These are phyloP conservation scores for Serripes groenlandicus DNA, from an alignment of 2,888 invertebrate genomes.

Conservation along the genomic window DNA sequence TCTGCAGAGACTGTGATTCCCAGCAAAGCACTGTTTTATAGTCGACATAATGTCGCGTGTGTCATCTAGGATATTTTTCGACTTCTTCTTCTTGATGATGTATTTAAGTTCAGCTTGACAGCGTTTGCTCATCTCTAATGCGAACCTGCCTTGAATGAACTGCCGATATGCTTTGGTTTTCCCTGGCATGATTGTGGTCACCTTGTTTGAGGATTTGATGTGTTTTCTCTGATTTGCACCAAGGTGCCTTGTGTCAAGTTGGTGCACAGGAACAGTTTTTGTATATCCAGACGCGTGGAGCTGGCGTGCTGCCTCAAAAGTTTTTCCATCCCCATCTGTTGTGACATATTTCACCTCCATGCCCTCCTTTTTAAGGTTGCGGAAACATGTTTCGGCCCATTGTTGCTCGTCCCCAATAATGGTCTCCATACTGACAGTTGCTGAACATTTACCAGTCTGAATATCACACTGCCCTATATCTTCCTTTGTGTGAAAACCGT, in stretches of 20 bases:
- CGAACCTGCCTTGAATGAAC: conserved; percentile 1
- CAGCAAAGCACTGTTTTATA: conserved; percentile 4
- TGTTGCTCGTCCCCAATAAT: conserved; percentile 12
- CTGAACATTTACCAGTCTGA: not conserved
- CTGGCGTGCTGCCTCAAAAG: conserved; percentile 17
- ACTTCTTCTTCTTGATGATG: too few species aligned
- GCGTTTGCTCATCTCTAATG: conserved; percentile 1
- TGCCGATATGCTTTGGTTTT: conserved; percentile 11
- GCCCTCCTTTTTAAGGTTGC: not conserved
- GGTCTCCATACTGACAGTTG: conserved; percentile 26
- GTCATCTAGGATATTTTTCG: not conserved
- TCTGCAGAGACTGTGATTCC: conserved; percentile 13
- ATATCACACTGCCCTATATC: conserved; percentile 22
- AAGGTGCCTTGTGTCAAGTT: conserved; percentile 17
- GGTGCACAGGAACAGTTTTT: conserved; percentile 3
- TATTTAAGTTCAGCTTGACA: conserved; percentile 17
- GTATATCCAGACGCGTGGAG: not conserved
- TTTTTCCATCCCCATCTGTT: conserved; percentile 24
- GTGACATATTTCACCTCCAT: conserved; percentile 15
- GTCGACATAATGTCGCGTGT: not conserved
- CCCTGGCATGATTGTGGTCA: conserved; percentile 14
- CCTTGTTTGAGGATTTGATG: not conserved
- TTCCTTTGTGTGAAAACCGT: conserved; percentile 14
- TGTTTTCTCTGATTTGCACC: conserved; percentile 8
- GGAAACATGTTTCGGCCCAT: not conserved